These are phyloP conservation scores for Diadegma fenestrale DNA, from an alignment of 2,888 invertebrate genomes.

Conservation along the genomic window DNA sequence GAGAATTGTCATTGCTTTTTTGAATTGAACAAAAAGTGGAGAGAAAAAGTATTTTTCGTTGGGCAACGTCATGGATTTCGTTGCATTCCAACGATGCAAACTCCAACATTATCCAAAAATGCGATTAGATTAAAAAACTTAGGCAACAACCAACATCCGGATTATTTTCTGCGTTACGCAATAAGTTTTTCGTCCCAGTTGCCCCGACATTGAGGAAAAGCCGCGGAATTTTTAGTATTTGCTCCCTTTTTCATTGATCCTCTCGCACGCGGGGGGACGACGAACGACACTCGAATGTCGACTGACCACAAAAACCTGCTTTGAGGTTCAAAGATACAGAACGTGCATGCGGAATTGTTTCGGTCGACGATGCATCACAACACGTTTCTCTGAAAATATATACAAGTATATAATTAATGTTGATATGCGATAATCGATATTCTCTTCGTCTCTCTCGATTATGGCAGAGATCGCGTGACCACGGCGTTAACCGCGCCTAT, in stretches of 20 bases:
- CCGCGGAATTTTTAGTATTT: neutral
- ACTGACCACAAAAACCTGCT: slow-evolving; percentile 4
- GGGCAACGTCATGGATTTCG: too few relatives aligned
- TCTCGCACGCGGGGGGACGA: neutral
- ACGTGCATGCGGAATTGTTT: slow-evolving; percentile 24
- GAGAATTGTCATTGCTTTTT: too few relatives aligned
- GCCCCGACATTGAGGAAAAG: neutral
- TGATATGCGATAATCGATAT: slow-evolving; percentile 21
- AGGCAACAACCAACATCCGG: neutral
- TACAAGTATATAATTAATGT: neutral
- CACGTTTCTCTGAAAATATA: neutral
- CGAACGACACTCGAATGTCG: slow-evolving; percentile 31
- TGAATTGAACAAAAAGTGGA: too few relatives aligned
- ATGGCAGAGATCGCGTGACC: slow-evolving; percentile 50
- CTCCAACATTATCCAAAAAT: too few relatives aligned
- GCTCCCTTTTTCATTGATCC: neutral
- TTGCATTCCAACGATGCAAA: too few relatives aligned
- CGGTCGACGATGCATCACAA: slow-evolving; percentile 14
- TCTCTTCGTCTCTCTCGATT: neutral
- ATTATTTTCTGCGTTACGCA: neutral
- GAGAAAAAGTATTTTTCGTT: neutral
- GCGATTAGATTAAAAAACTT: neutral
- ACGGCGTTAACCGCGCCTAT: slow-evolving; percentile 56
- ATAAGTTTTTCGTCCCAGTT: neutral
- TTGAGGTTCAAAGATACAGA: slow-evolving; percentile 24